Evolutionary conservation across 2,888 invertebrate genomes (phyloP).

Genomic region (Iselma pallidipennis): DNA sequence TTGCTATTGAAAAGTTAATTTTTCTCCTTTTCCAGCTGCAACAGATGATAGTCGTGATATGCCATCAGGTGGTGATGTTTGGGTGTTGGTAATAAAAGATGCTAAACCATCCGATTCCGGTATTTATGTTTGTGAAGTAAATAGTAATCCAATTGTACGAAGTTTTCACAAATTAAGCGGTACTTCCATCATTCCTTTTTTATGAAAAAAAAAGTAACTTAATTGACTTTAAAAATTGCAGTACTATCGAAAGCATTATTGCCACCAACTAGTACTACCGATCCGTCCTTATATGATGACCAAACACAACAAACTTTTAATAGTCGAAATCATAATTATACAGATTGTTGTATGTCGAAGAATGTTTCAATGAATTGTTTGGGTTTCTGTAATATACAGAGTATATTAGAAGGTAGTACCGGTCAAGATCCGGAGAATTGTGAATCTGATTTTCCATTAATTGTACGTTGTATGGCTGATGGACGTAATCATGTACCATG

Average conservation of each 20-base stretch:
- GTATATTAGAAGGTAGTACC: slow-evolving; percentile 61
- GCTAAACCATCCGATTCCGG: slow-evolving; percentile 74
- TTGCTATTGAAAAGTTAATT: not conserved
- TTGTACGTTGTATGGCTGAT: slow-evolving; percentile 79
- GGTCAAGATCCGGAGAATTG: slow-evolving; percentile 81
- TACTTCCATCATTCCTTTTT: slow-evolving; percentile 46
- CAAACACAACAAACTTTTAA: slow-evolving; percentile 49
- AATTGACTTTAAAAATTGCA: slow-evolving; percentile 45
- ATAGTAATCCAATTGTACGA: slow-evolving; percentile 75
- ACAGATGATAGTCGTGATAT: slow-evolving; percentile 46
- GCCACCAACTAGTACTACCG: slow-evolving; percentile 63
- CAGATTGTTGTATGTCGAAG: slow-evolving; percentile 72
- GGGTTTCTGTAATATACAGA: slow-evolving; percentile 81
- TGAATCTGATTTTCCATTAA: slow-evolving; percentile 77
- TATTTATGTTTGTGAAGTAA: slow-evolving; percentile 81
- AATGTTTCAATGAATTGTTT: slow-evolving; percentile 75
- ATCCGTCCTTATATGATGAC: slow-evolving; percentile 50
- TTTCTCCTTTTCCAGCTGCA: slow-evolving; percentile 25
- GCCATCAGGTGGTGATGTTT: slow-evolving; percentile 75
- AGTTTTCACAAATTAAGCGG: slow-evolving; percentile 81
- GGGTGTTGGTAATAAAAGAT: slow-evolving; percentile 79
- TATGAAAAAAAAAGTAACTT: not conserved
- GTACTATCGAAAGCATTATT: slow-evolving; percentile 67
- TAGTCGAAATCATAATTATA: slow-evolving; percentile 71
- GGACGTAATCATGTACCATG: slow-evolving; percentile 85